phyloP scores from a whole-genome alignment of 2,888 invertebrate species.

The Dicycla oo region DNA sequence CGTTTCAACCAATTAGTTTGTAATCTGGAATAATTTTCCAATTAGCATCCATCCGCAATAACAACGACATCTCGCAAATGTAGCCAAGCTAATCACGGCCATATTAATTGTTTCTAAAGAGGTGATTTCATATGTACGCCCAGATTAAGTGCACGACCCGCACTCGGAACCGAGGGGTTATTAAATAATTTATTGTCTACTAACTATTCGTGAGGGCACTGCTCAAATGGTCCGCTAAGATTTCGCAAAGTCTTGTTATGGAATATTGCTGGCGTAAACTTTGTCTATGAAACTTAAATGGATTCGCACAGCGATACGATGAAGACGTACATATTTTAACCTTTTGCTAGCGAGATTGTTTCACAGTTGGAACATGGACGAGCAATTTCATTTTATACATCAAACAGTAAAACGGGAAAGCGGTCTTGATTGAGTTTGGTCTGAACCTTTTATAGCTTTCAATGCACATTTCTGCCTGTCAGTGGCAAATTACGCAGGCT shows the following conservation, averaged over 20 bases:
- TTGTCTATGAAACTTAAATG: constrained; percentile 81
- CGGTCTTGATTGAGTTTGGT: constrained; percentile 85
- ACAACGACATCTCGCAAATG: constrained; percentile 52
- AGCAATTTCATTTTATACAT: constrained; percentile 57
- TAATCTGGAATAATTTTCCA: constrained; percentile 19
- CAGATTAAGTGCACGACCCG: constrained; percentile 86
- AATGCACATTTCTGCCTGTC: constrained; percentile 88
- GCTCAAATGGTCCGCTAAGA: constrained; percentile 83
- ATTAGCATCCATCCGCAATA: constrained; percentile 40
- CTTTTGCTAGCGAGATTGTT: constrained; percentile 52
- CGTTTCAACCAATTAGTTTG: constrained; percentile 2
- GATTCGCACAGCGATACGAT: constrained; percentile 75
- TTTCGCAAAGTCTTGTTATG: constrained; percentile 82
- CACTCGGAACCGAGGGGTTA: constrained; percentile 82
- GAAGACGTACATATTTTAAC: constrained; percentile 69
- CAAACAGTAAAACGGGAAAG: constrained; percentile 71
- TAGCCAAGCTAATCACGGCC: constrained; percentile 67
- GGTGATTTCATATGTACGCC: constrained; percentile 85
- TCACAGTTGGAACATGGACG: constrained; percentile 44
- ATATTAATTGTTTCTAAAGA: constrained; percentile 88
- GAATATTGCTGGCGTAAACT: constrained; percentile 82
- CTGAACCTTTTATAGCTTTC: constrained; percentile 87
- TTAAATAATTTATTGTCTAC: constrained; percentile 89
- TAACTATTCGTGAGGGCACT: constrained; percentile 84
- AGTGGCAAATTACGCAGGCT: constrained; percentile 87